Evolutionary conservation across 2,888 invertebrate species (phyloP).

Genomic region (Drosophila eohydei): DNA sequence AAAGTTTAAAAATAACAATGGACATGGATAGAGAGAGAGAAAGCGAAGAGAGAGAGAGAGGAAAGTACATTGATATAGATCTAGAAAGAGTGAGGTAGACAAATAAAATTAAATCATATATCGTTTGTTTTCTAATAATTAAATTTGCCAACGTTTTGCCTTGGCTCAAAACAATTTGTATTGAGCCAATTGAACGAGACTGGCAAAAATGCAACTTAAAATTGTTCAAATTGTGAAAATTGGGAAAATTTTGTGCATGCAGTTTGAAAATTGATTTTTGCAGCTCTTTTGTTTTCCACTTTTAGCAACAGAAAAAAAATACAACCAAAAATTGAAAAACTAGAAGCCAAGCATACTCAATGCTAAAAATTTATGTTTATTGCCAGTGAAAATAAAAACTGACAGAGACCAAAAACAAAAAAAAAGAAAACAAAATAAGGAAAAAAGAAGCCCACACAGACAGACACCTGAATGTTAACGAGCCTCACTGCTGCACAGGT

Average conservation of each 20-base stretch:
- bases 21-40: neutral
- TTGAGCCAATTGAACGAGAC: conserved; percentile 51
- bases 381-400: conserved; percentile 54
- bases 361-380: conserved; percentile 65
- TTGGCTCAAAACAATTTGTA: conserved; percentile 65
- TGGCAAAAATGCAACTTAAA: conserved; percentile 54
- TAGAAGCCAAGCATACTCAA: conserved; percentile 37
- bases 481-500: conserved; percentile 9
- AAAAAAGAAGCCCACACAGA: neutral
- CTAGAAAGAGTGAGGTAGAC: neutral
- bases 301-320: neutral
- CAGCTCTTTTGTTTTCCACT: conserved; percentile 11
- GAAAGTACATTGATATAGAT: no score
- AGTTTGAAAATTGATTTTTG: conserved; percentile 54
- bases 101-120: conserved; percentile 29
- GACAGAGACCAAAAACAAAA: conserved; percentile 4
- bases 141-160: conserved; percentile 51
- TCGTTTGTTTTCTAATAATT: conserved; percentile 67
- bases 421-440: neutral
- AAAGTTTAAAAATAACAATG: conserved; percentile 32
- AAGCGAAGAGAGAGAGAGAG: neutral
- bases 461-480: conserved; percentile 31
- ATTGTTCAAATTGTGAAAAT: conserved; percentile 29
- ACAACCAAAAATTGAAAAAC: neutral
- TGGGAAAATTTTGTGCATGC: conserved; percentile 37